A percentile compares a stretch with the other conserved stretches of the same genome.
phyloP scores from a whole-genome alignment of 2,797 vertebrate genomes.

The Coilia nasus region DNA sequence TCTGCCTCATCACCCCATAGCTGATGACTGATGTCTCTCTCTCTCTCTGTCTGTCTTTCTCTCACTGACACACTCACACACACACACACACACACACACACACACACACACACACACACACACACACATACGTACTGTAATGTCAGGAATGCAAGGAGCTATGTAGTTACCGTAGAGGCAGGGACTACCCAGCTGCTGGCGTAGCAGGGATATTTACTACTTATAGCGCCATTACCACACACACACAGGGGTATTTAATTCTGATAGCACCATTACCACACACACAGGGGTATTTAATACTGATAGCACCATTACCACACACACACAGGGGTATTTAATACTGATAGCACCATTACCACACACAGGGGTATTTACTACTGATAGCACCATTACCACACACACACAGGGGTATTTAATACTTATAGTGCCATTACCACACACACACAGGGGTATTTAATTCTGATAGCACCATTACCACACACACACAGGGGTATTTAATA shows the following conservation, averaged over 20 bases:
- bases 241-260: no score
- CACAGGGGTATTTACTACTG: no score
- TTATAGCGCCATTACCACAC: neutral
- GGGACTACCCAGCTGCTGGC: slow-evolving; percentile 6
- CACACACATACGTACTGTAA: neutral
- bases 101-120: neutral
- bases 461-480: neutral
- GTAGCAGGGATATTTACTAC: neutral
- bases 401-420: no score
- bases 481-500: no score
- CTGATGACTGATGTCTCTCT: no score
- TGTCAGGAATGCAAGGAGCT: neutral
- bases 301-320: neutral
- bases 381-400: no score
- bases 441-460: no score
- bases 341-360: neutral
- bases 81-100: slow-evolving; percentile 7
- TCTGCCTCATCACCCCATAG: no score
- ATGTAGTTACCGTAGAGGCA: neutral
- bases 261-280: neutral
- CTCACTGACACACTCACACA: slow-evolving; percentile 4
- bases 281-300: no score
- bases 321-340: no score
- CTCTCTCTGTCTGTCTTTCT: neutral
- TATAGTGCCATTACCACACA: no score